Percentiles rank a stretch among this genome's conserved stretches.
These are phyloP conservation scores for Aradophagus sp. DNA, from an alignment of 1,140 invertebrate genomes.

Conservation along the genomic window DNA sequence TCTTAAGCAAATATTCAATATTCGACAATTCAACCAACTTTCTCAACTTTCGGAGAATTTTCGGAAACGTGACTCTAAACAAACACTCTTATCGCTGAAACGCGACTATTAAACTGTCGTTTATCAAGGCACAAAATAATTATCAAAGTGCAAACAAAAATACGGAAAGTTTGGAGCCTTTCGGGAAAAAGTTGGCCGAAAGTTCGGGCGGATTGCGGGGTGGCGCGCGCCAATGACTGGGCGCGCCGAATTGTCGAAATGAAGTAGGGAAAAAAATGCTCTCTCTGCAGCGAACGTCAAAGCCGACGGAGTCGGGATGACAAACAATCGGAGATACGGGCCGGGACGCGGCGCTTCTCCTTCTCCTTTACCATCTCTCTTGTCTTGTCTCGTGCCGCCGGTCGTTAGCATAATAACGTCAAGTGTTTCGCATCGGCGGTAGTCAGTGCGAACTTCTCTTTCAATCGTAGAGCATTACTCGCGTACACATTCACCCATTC, in stretches of 20 bases:
- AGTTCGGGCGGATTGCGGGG: conserved; percentile 10
- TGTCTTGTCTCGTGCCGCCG: conserved; percentile 35
- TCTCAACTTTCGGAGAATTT: conserved; percentile 5
- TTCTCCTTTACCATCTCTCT: conserved; percentile 44
- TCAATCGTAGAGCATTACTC: conserved; percentile 62
- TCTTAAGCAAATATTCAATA: conserved; percentile 8
- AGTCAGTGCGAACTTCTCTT: conserved; percentile 64
- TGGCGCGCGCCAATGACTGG: conserved; percentile 11
- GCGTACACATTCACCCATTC: conserved; percentile 33
- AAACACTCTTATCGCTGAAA: conserved; percentile 13
- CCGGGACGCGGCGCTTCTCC: conserved; percentile 18
- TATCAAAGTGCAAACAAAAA: conserved; percentile 35
- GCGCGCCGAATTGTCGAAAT: too few relatives aligned
- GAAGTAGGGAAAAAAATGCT: too few relatives aligned
- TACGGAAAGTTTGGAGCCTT: conserved; percentile 22
- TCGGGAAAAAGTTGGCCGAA: conserved; percentile 8
- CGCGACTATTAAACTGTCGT: conserved; percentile 8
- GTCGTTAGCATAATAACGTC: conserved; percentile 69
- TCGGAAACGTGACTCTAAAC: conserved; percentile 5
- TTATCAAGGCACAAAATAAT: conserved; percentile 18
- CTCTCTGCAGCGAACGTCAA: too few relatives aligned
- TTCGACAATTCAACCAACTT: conserved; percentile 1
- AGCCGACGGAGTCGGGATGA: conserved; percentile 11
- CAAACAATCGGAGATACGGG: conserved; percentile 40
- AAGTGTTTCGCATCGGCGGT: conserved; percentile 64